A percentile compares a stretch with the other conserved stretches of the same genome.
Evolutionary conservation across 2,888 invertebrate species (phyloP).

Genomic region (Drosophila sordidula): DNA sequence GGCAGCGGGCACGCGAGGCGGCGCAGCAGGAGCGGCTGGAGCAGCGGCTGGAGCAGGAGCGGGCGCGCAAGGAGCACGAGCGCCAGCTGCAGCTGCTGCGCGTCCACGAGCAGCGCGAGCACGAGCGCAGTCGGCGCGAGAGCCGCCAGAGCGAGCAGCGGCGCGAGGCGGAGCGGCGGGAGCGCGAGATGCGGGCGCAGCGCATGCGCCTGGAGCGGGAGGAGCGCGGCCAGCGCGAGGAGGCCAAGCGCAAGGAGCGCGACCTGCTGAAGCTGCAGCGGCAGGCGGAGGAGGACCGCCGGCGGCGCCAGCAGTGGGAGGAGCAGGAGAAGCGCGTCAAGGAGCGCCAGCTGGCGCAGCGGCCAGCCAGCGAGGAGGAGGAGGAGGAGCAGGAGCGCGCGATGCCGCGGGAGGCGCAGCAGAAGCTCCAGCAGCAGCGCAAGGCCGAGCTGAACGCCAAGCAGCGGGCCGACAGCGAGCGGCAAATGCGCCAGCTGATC

Average conservation of each 20-base stretch:
- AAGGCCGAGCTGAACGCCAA: no score
- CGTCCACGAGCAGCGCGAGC: constrained; percentile 29
- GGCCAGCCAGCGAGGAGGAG: no score
- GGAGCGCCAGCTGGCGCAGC: no score
- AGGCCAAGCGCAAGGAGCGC: neutral
- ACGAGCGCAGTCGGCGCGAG: constrained; percentile 16
- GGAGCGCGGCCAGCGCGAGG: no score
- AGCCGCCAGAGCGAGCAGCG: neutral
- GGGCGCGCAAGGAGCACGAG: constrained; percentile 3
- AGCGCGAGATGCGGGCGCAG: neutral
- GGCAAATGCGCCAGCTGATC: neutral
- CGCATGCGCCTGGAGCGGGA: neutral
- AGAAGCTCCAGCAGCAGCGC: neutral
- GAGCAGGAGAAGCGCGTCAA: neutral
- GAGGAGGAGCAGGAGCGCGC: neutral
- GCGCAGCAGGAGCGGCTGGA: neutral
- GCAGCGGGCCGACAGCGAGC: neutral
- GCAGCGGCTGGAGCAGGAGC: constrained; percentile 2
- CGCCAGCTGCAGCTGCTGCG: constrained; percentile 4
- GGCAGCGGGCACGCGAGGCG: neutral
- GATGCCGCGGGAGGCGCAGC: no score
- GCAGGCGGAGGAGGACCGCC: neutral
- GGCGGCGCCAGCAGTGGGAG: neutral
- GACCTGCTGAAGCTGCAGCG: neutral
- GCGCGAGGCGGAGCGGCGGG: no score